These are phyloP conservation scores for Pantherophis guttatus DNA, from an alignment of 2,113 vertebrate species.

Conservation along the genomic window DNA sequence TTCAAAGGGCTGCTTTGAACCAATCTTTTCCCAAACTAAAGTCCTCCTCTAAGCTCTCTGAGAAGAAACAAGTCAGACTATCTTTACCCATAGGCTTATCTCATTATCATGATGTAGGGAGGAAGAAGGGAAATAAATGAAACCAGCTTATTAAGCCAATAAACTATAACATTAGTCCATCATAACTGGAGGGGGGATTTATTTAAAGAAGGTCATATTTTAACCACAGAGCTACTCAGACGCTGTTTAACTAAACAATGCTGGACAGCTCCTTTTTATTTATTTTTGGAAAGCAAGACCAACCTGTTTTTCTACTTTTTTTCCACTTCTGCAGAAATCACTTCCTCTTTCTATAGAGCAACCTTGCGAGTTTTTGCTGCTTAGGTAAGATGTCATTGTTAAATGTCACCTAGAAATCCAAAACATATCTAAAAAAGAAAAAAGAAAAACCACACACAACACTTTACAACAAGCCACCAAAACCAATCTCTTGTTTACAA, in stretches of 20 bases:
- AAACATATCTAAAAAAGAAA: neutral
- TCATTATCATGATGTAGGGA: neutral
- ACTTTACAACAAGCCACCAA: neutral
- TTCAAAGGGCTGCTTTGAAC: neutral
- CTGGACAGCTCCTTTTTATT: slow-evolving; percentile 65
- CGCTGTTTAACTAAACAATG: slow-evolving; percentile 19
- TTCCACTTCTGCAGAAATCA: neutral
- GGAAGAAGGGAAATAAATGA: neutral
- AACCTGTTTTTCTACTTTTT: neutral
- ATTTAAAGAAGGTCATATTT: neutral
- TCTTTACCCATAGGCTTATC: neutral
- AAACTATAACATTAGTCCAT: neutral
- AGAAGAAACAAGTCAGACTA: neutral
- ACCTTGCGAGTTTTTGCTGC: neutral
- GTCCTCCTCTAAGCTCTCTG: neutral
- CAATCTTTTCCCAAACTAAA: neutral
- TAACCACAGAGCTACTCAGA: neutral
- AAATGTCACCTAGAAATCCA: accelerated
- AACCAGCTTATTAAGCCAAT: neutral
- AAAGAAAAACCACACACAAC: neutral
- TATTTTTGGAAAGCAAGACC: neutral
- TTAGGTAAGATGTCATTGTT: neutral
- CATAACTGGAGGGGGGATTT: neutral
- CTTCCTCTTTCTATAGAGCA: neutral
- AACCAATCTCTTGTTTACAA: neutral